These are phyloP conservation scores for Calameuta pallipes DNA, from an alignment of 2,888 invertebrate genomes.

Conservation along the genomic window DNA sequence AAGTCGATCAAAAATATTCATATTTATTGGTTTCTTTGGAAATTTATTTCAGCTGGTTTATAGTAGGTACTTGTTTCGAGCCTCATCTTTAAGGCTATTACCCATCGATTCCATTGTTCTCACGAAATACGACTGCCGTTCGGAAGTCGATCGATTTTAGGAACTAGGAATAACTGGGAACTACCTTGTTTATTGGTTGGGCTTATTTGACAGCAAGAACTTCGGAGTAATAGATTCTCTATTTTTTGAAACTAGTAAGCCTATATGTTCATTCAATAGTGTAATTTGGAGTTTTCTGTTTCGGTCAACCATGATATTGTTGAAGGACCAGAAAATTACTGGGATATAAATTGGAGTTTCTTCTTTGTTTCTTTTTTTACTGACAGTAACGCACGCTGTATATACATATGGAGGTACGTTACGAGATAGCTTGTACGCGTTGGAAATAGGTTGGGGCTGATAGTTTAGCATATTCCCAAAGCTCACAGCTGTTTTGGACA, in stretches of 20 bases:
- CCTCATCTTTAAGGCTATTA: not conserved
- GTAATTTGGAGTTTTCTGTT: not conserved
- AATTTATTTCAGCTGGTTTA: not conserved
- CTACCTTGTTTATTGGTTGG: not conserved
- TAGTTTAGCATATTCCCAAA: not conserved
- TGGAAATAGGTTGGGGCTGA: not conserved
- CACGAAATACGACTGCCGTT: not conserved
- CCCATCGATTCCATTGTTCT: not conserved
- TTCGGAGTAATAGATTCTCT: not conserved
- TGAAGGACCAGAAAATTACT: not conserved
- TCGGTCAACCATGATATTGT: not conserved
- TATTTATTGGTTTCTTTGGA: not conserved
- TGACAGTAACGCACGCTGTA: not conserved
- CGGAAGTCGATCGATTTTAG: not conserved
- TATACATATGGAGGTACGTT: not conserved
- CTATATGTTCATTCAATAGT: not conserved
- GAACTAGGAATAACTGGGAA: not conserved
- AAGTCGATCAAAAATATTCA: not conserved
- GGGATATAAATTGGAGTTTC: not conserved
- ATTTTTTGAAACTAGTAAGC: not conserved
- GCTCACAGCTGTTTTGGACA: constrained; percentile 52
- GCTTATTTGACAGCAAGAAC: not conserved
- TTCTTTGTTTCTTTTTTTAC: not conserved
- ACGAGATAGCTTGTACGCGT: not conserved
- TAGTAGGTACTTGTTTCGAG: not conserved